These are phyloP conservation scores for Myrmecophaga tridactyla DNA, from an alignment of 2,113 vertebrate genomes.

Conservation along the genomic window DNA sequence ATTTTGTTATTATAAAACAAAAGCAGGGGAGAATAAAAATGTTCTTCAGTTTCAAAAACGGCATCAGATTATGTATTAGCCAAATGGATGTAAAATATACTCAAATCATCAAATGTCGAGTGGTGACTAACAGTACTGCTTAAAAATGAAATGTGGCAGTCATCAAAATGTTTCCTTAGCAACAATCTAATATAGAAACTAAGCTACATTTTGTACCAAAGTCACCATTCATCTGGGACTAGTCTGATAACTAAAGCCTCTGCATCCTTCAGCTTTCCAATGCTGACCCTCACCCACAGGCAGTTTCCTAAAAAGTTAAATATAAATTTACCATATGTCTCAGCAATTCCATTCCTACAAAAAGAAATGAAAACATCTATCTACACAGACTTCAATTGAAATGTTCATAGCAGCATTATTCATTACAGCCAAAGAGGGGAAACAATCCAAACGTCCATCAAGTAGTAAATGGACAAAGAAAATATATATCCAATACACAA, in stretches of 20 bases:
- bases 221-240: background rate
- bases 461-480: too few species aligned
- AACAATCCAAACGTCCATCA: background rate
- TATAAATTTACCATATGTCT: background rate
- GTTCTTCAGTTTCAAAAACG: background rate
- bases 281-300: background rate
- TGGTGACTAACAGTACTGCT: background rate
- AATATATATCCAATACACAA: too few species aligned
- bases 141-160: background rate
- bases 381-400: background rate
- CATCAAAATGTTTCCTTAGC: conserved; percentile 5
- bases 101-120: background rate
- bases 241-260: background rate
- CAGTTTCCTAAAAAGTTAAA: background rate
- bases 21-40: background rate
- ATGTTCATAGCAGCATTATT: background rate
- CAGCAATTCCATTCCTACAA: background rate
- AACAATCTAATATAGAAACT: background rate
- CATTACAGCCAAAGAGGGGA: background rate
- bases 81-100: background rate
- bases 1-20: background rate
- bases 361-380: background rate
- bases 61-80: background rate
- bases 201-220: background rate
- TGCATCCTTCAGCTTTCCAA: background rate